Conservation (phyloP, 2,888 invertebrate genomes). For the Parochlus steinenii region DNA sequence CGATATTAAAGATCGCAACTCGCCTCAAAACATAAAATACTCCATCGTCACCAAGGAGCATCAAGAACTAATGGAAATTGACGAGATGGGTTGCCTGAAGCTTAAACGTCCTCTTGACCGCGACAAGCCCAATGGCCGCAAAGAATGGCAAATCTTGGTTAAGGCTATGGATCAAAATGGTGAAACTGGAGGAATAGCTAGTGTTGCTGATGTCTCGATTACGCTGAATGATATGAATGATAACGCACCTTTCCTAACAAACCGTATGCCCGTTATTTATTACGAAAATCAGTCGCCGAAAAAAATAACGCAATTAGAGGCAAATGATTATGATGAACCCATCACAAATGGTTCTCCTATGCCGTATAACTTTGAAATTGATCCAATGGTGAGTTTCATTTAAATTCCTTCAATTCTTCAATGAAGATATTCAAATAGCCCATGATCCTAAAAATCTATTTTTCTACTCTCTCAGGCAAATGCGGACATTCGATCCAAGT, state of each 20-base stretch:
- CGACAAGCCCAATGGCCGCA: conserved; percentile 74
- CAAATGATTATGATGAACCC: conserved; percentile 64
- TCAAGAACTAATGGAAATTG: conserved; percentile 50
- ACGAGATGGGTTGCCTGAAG: conserved; percentile 54
- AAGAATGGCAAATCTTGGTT: conserved; percentile 57
- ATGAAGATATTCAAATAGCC: too few relatives aligned
- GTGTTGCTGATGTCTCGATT: conserved; percentile 50
- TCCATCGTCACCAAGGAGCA: conserved; percentile 56
- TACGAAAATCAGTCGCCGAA: conserved; percentile 59
- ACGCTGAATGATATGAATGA: conserved; percentile 77
- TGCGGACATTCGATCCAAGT: conserved; percentile 51
- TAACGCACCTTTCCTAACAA: conserved; percentile 76
- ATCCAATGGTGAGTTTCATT: conserved; percentile 17
- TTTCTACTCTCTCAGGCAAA: too few relatives aligned
- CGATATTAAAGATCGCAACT: conserved; percentile 59
- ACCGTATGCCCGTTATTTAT: conserved; percentile 69
- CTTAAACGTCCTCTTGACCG: conserved; percentile 56
- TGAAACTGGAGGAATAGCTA: conserved; percentile 38
- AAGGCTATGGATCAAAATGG: conserved; percentile 64
- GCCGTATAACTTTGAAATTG: conserved; percentile 42
- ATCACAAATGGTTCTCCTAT: conserved; percentile 81
- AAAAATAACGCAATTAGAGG: conserved; percentile 48
- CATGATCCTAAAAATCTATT: too few relatives aligned
- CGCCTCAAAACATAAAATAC: conserved; percentile 63
- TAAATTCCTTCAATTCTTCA: too few relatives aligned